Percentiles rank a stretch among this genome's conserved stretches.
Evolutionary conservation across 2,113 vertebrate species (phyloP).

Genomic region (human): GRCh38 chr2:62219001-62219500

Average conservation of each 20-base stretch:
- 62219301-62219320: neutral
- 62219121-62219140: neutral
- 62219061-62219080: neutral
- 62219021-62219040: neutral
- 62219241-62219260: neutral
- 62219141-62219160: neutral
- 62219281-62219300: neutral
- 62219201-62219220: neutral
- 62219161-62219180: neutral
- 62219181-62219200: neutral
- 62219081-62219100: neutral
- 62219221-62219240: neutral
- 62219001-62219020: neutral
- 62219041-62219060: neutral
- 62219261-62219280: neutral
- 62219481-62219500: no score
- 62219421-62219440: no score
- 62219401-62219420: no score
- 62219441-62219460: no score
- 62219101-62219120: neutral
- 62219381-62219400: no score
- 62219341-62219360: no score
- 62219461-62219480: no score
- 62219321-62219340: neutral
- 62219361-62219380: no score